Evolutionary conservation across 2,888 invertebrate species (phyloP), one percentile per base, ranked within the genome.

Genomic region (Argyra leucocephala): DNA sequence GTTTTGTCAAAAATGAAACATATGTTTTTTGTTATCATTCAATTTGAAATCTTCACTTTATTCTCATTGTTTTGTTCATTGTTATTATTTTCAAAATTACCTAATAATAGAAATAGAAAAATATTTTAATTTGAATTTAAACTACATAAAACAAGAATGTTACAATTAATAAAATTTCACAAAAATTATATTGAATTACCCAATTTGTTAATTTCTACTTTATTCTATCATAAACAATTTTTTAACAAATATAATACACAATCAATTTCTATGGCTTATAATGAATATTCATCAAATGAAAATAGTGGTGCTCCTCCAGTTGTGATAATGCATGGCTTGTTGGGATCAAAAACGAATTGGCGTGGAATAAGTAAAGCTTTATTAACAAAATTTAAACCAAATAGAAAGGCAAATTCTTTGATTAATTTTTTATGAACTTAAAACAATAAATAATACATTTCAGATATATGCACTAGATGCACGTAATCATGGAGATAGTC

Each of bases 401-500:
- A 85, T 21, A 85, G 86, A 69, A 83, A 84, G 76, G 90, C 83
- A 81, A 65, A 69, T 31, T 26, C n/a, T 26, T 31, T 12, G 2
- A 7, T 31, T 10, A 6, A 31, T 31, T 4, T 31, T 31, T 31
- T 31, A 31, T 10, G 31, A 6, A 31, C 9, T 31, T 31, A 6
- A 31, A 6, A 31, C 7, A 10, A 31, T 10, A 4, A 31, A 31
- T 12, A 58, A 48, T 10, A 26, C 18, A 18, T 10, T 69, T 72
- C 69, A 87, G 85, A 82, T 94, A 0, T 84, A 92, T 68, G 83
- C 89, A 7, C 83, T 96, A 37, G 98, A 98, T 81, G 89, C 91
- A 7, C 84, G 97, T 75, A 97, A 98, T 80, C 98, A 98, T 79
- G 98, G 97, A 0, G 93, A 94, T 69, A 96, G 96, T 74, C 89